A percentile compares a stretch with the other conserved stretches of the same genome.
These are phyloP conservation scores for Schrankia costaestrigalis DNA, from an alignment of 2,888 invertebrate genomes.

Conservation along the genomic window DNA sequence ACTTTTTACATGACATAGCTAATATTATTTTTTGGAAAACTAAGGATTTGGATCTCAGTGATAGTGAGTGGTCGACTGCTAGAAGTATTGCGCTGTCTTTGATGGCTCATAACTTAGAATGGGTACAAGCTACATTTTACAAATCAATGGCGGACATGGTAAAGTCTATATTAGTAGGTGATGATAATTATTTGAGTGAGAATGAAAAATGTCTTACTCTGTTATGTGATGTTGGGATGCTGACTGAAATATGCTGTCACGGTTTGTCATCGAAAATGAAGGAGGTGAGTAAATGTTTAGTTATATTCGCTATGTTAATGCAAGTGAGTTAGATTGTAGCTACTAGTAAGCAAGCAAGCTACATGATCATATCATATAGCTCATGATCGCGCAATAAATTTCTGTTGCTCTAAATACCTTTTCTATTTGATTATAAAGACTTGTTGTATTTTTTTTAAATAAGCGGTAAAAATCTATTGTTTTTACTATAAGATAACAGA, in stretches of 20 bases:
- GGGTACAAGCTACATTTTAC: conserved; percentile 80
- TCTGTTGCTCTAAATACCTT: too few species aligned
- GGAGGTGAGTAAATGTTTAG: conserved; percentile 52
- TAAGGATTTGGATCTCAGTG: conserved; percentile 54
- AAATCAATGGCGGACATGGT: conserved; percentile 76
- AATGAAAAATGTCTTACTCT: conserved; percentile 76
- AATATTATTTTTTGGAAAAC: conserved; percentile 56
- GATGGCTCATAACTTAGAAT: conserved; percentile 78
- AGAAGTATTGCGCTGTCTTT: conserved; percentile 72
- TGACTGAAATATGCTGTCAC: conserved; percentile 84
- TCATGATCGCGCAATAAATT: too few species aligned
- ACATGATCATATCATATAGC: too few species aligned
- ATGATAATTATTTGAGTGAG: conserved; percentile 52
- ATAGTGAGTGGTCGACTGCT: conserved; percentile 56
- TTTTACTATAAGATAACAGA: too few species aligned
- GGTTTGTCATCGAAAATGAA: conserved; percentile 71
- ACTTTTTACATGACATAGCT: conserved; percentile 69
- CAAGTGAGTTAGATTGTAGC: too few species aligned
- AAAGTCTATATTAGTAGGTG: conserved; percentile 76
- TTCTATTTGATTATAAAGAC: too few species aligned
- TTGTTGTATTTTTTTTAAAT: too few species aligned
- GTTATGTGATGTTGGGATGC: conserved; percentile 77
- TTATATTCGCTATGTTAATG: too few species aligned
- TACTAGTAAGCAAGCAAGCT: too few species aligned
- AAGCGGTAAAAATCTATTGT: too few species aligned